These are phyloP conservation scores for Nyctereutes procyonoides DNA, from an alignment of 2,113 vertebrate species.

Conservation along the genomic window DNA sequence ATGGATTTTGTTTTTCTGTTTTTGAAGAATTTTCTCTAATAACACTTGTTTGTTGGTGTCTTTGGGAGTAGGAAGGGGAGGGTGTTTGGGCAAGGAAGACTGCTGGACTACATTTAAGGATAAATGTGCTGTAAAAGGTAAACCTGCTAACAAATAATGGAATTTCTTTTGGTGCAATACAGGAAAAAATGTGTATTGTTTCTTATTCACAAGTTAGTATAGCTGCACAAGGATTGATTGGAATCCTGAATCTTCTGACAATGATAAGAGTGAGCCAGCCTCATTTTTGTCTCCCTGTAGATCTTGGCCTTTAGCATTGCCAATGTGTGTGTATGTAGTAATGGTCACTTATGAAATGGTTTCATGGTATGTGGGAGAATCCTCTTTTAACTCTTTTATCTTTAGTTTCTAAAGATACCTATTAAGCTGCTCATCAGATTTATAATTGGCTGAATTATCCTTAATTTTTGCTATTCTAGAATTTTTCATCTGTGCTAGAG, in stretches of 20 bases:
- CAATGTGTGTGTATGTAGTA: neutral
- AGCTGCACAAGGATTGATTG: neutral
- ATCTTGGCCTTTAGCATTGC: neutral
- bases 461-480: slow-evolving; percentile 8
- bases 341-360: neutral
- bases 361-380: neutral
- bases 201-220: neutral
- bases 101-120: neutral
- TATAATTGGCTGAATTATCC: neutral
- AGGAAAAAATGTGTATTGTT: neutral
- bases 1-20: neutral
- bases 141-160: neutral
- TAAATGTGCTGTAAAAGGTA: neutral
- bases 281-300: neutral
- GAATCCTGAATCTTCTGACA: neutral
- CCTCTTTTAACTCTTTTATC: neutral
- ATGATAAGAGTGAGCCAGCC: neutral
- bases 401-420: neutral
- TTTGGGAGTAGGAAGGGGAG: neutral
- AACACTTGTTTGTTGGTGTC: neutral
- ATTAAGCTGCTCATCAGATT: neutral
- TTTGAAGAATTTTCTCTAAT: neutral
- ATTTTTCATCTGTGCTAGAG: neutral
- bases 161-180: neutral
- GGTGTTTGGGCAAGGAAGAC: neutral